phyloP scores from a whole-genome alignment of 2,888 invertebrate species.

The Lymantria monacha region DNA sequence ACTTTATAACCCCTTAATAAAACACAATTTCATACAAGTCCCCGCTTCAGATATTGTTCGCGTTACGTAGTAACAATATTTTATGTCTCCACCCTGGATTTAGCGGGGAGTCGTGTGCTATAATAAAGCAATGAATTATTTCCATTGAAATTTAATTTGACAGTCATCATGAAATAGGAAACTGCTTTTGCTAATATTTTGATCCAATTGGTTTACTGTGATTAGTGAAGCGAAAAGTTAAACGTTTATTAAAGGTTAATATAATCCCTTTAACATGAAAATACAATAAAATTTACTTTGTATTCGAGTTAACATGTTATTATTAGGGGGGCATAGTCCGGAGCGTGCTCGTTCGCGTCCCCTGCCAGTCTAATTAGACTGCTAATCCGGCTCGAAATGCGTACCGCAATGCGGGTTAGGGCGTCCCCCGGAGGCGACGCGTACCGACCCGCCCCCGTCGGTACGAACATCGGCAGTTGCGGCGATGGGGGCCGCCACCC shows the following conservation, averaged over 20 bases:
- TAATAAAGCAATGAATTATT: conserved; percentile 80
- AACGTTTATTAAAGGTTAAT: background rate
- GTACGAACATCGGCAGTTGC: too few relatives aligned
- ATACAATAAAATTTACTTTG: background rate
- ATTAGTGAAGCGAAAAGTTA: conserved; percentile 46
- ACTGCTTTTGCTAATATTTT: conserved; percentile 57
- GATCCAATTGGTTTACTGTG: conserved; percentile 60
- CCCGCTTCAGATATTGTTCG: conserved; percentile 56
- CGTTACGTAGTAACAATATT: conserved; percentile 68
- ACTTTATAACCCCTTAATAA: conserved; percentile 80
- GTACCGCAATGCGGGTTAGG: too few relatives aligned
- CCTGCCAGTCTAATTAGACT: too few relatives aligned
- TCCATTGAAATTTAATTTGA: conserved; percentile 80
- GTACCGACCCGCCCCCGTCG: too few relatives aligned
- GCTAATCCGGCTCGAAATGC: too few relatives aligned
- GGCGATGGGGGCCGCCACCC: too few relatives aligned
- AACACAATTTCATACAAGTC: conserved; percentile 76
- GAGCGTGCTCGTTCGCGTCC: too few relatives aligned
- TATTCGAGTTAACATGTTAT: background rate
- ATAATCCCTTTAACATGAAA: background rate
- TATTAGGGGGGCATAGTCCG: too few relatives aligned
- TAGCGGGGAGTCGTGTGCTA: conserved; percentile 67
- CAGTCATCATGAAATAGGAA: conserved; percentile 67
- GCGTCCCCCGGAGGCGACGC: too few relatives aligned
- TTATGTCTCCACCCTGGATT: conserved; percentile 72